Evolutionary conservation across 2,888 invertebrate genomes (phyloP), one percentile per base, ranked within the genome.

Genomic region (Metacarcinus magister): DNA sequence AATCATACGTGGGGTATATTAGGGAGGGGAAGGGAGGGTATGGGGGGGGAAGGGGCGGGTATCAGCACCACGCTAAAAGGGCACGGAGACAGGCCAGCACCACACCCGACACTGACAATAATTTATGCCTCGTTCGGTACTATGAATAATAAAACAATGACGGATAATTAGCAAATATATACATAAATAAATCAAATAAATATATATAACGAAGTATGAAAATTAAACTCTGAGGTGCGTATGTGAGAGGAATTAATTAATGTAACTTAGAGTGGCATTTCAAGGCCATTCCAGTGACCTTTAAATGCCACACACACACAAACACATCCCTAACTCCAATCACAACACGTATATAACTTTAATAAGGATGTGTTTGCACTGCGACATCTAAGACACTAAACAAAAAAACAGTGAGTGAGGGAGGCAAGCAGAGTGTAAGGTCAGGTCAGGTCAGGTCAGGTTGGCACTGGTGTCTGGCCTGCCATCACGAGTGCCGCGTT

Each of bases 401-500:
- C 16, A 60, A 19, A 19, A 54, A 54, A 23, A 23, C 16, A 60
- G 60, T 23, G 23, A 75, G 28, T 28, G 75, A 75, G 75, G 28
- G 75, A 75, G 75, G 28, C 75, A 75, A n/a, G 28, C 60, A 5
- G 60, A 23, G 60, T 60, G 60, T 60, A 39, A 39, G 39, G 39
- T 39, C 54, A 3, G 54, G 54, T 54, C 54, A 48, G 13, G 48
- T 48, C 23, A 75, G 92, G 60, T 44, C 91, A 93, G 67, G 44
- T n/a, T 44, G 75, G 75, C 44, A 39, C 89, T 60, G 87, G 93
- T 44, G 28, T 82, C 32, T 92, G 43, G 44, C 48, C 75, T 32
- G 32, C 82, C 82, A 32, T 23, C 87, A 39, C 87, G 5, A 28
- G 75, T n/a, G 75, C 75, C n/a, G 92, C 60, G 96, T 96, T 95